Percentiles rank a stretch among this genome's conserved stretches.
Evolutionary conservation across 2,797 vertebrate genomes (phyloP).

Genomic region (Onychomys torridus): DNA sequence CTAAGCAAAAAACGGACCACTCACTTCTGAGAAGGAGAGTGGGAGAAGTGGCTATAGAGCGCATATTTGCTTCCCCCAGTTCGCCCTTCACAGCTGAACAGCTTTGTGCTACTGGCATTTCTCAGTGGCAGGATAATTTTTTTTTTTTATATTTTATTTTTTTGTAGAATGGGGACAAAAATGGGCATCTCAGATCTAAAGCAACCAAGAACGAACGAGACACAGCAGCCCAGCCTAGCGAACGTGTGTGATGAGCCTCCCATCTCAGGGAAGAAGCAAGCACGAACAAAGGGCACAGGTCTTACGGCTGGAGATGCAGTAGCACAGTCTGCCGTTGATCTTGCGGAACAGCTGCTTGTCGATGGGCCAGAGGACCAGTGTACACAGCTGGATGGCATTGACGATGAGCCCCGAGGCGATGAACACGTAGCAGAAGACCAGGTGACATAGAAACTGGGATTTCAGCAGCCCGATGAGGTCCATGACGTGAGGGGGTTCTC

Average conservation of each 20-base stretch:
- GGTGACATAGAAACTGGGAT: conserved; percentile 94
- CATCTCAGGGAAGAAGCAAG: not conserved
- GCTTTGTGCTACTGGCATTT: not conserved
- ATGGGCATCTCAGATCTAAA: not conserved
- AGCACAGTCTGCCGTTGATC: conserved; percentile 95
- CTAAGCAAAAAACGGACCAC: accelerated
- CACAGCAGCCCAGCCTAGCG: accelerated
- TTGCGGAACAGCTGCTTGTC: conserved; percentile 94
- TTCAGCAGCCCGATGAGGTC: conserved; percentile 93
- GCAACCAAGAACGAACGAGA: not conserved
- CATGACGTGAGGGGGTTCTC: conserved; percentile 90
- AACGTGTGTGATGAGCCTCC: accelerated
- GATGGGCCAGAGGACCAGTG: conserved; percentile 93
- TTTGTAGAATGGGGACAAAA: not conserved
- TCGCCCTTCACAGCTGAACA: not conserved
- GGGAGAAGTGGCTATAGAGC: not conserved
- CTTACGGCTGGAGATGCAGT: conserved; percentile 97
- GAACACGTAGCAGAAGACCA: conserved; percentile 96
- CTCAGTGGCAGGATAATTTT: not conserved
- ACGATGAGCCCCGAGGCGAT: conserved; percentile 94
- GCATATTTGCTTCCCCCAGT: accelerated
- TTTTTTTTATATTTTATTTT: too few species aligned
- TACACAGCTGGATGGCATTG: conserved; percentile 95
- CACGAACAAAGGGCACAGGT: not conserved
- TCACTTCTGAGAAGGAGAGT: not conserved